A percentile compares a stretch with the other conserved stretches of the same genome.
phyloP scores from a whole-genome alignment of 2,797 vertebrate species.

The Orestias chungarensis region DNA sequence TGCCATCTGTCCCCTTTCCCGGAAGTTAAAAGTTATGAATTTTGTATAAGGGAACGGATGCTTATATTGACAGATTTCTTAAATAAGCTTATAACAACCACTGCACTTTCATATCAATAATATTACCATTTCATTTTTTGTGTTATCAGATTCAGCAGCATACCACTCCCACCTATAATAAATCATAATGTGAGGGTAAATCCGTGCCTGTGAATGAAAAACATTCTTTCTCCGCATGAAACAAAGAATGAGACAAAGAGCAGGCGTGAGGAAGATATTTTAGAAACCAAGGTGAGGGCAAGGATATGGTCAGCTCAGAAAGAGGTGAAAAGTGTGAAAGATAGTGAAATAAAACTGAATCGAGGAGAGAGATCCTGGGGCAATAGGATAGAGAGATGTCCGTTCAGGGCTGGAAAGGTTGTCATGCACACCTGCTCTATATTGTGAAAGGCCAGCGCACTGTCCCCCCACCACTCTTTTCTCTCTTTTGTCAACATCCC shows the following conservation, averaged over 20 bases:
- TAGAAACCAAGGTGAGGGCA: slow-evolving; percentile 46
- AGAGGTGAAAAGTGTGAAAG: slow-evolving; percentile 47
- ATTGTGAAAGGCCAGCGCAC: slow-evolving; percentile 43
- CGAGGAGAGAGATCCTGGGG: slow-evolving; percentile 36
- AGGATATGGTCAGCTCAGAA: slow-evolving; percentile 45
- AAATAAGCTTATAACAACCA: slow-evolving; percentile 74
- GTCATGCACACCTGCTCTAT: slow-evolving; percentile 67
- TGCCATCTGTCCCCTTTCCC: slow-evolving; percentile 60
- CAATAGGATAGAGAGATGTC: slow-evolving; percentile 54
- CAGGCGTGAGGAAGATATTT: slow-evolving; percentile 28
- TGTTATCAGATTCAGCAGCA: slow-evolving; percentile 74
- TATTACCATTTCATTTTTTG: slow-evolving; percentile 81
- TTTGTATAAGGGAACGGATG: slow-evolving; percentile 41
- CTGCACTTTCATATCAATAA: slow-evolving; percentile 71
- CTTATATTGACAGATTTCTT: slow-evolving; percentile 67
- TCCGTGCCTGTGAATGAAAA: slow-evolving; percentile 33
- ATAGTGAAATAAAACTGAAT: slow-evolving; percentile 47
- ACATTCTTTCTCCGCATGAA: slow-evolving; percentile 19
- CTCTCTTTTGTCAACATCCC: slow-evolving; percentile 46
- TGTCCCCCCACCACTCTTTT: slow-evolving; percentile 7
- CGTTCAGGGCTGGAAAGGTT: slow-evolving; percentile 53
- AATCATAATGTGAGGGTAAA: slow-evolving; percentile 71
- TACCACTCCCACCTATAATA: slow-evolving; percentile 69
- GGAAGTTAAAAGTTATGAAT: slow-evolving; percentile 74
- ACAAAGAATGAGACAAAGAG: slow-evolving; percentile 31